Percentiles rank a stretch among this genome's conserved stretches.
Conservation (phyloP, 2,888 invertebrate species). For the Cyclophora albipunctata region DNA sequence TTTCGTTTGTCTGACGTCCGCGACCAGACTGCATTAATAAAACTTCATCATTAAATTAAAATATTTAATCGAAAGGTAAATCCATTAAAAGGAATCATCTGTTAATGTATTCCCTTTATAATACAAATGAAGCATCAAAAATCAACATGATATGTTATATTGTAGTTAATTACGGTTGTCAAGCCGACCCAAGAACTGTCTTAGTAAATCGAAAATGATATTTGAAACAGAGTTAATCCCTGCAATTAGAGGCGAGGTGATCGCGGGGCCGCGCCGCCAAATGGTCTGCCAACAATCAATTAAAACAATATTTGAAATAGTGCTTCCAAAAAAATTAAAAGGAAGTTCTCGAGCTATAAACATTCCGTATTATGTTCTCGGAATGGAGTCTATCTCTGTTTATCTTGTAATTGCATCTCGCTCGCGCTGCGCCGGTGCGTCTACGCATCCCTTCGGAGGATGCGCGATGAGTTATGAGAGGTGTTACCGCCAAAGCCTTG, state of each 20-base stretch:
- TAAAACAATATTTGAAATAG: slow-evolving; percentile 75
- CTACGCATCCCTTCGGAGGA: slow-evolving; percentile 56
- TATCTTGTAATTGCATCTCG: slow-evolving; percentile 29
- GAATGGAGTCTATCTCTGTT: slow-evolving; percentile 24
- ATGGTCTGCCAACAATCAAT: slow-evolving; percentile 71
- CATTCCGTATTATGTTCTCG: slow-evolving; percentile 55
- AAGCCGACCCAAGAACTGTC: slow-evolving; percentile 33
- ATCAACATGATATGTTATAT: slow-evolving; percentile 46
- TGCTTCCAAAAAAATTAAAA: slow-evolving; percentile 64
- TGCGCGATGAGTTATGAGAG: slow-evolving; percentile 61
- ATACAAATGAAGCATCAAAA: slow-evolving; percentile 30
- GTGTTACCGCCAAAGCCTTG: slow-evolving; percentile 70
- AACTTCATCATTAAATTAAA: no score
- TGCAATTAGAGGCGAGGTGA: slow-evolving; percentile 53
- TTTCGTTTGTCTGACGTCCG: no score
- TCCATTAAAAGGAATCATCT: neutral
- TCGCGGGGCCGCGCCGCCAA: slow-evolving; percentile 50
- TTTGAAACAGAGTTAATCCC: slow-evolving; percentile 41
- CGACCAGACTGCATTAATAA: no score
- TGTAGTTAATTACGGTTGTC: slow-evolving; percentile 52
- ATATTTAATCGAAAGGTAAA: no score
- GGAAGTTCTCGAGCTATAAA: slow-evolving; percentile 63
- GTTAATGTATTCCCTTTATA: slow-evolving; percentile 15
- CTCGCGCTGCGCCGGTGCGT: slow-evolving; percentile 62
- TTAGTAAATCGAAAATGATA: slow-evolving; percentile 43